Evolutionary conservation across 2,113 vertebrate genomes (phyloP).

Genomic region (Deroptyus accipitrinus): DNA sequence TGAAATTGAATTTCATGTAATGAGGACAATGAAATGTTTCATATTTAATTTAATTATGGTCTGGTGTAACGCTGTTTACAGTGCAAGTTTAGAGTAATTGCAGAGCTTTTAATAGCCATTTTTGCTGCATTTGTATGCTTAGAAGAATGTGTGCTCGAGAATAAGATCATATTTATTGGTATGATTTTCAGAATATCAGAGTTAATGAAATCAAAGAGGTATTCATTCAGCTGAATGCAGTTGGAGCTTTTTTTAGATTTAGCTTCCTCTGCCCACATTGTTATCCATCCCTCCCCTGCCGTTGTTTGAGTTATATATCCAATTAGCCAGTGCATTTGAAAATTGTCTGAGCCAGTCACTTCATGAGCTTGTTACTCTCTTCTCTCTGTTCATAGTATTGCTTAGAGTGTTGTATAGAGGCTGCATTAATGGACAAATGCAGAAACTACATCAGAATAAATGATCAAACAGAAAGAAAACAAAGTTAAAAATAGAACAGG

Average conservation of each 20-base stretch:
- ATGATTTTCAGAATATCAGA: not conserved
- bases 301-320: not conserved
- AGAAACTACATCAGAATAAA: constrained; percentile 9
- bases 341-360: not conserved
- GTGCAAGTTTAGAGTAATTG: constrained; percentile 28
- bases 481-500: constrained; percentile 35
- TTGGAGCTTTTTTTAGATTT: not conserved
- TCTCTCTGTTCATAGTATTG: not conserved
- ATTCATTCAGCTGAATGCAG: not conserved
- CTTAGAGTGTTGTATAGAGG: not conserved
- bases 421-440: not conserved
- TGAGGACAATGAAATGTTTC: not conserved
- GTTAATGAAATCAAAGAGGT: constrained; percentile 4
- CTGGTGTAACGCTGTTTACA: not conserved
- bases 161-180: not conserved
- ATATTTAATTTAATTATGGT: constrained; percentile 12
- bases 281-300: not conserved
- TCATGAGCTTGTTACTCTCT: not conserved
- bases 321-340: constrained; percentile 3
- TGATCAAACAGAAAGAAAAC: constrained; percentile 1
- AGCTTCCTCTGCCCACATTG: not conserved
- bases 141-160: not conserved
- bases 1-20: not conserved
- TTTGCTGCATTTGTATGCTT: not conserved
- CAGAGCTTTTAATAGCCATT: not conserved